phyloP scores from a whole-genome alignment of 2,888 invertebrate species.

The Andrena praecox region DNA sequence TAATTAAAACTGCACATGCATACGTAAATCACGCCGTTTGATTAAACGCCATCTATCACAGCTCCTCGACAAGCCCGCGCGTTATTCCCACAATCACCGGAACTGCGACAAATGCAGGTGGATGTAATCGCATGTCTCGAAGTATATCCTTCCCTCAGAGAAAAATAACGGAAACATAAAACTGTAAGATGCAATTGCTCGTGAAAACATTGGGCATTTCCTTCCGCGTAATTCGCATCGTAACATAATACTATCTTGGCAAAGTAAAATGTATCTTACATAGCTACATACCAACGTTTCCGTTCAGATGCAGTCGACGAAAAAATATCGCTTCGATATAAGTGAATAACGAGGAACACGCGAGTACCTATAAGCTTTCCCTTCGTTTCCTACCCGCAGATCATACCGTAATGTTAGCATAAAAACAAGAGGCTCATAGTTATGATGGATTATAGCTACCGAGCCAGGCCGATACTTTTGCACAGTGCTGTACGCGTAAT shows the following conservation, averaged over 20 bases:
- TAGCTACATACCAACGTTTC: neutral
- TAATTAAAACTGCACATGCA: too few relatives aligned
- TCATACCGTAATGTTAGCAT: too few relatives aligned
- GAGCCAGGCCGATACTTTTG: neutral
- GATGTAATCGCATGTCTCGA: neutral
- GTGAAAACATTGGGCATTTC: neutral
- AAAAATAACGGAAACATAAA: neutral
- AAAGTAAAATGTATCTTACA: neutral
- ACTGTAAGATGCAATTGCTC: neutral
- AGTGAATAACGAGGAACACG: too few relatives aligned
- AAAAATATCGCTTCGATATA: neutral
- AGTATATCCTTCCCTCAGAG: neutral
- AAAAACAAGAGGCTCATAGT: too few relatives aligned
- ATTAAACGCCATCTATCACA: slow-evolving; percentile 23
- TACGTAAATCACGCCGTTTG: neutral
- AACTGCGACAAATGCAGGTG: neutral
- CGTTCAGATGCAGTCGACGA: neutral
- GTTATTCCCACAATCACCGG: slow-evolving; percentile 9
- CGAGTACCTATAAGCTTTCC: too few relatives aligned
- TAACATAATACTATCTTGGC: neutral
- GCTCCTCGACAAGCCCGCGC: neutral
- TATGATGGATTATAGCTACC: too few relatives aligned
- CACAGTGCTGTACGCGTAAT: slow-evolving; percentile 9
- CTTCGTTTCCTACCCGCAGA: too few relatives aligned
- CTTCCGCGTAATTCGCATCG: neutral